phyloP scores from a whole-genome alignment of 2,888 invertebrate species.

The Tipula unca region DNA sequence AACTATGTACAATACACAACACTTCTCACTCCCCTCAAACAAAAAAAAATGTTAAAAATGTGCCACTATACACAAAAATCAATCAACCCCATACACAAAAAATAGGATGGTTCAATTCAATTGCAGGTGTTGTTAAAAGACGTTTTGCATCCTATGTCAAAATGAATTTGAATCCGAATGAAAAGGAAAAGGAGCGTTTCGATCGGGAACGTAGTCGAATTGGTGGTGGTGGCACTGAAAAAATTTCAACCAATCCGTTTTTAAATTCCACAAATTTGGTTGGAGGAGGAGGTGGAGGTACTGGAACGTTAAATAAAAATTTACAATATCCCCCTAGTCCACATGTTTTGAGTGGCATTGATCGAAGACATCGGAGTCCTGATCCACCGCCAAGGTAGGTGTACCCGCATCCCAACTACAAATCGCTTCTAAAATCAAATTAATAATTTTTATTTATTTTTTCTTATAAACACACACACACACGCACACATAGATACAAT shows the following conservation, averaged over 20 bases:
- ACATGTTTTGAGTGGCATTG: conserved; percentile 32
- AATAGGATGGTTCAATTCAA: conserved; percentile 55
- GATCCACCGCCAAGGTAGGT: conserved; percentile 49
- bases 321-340: conserved; percentile 30
- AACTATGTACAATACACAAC: conserved; percentile 15
- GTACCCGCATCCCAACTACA: neutral
- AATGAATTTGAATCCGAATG: conserved; percentile 56
- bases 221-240: neutral
- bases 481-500: conserved; percentile 33
- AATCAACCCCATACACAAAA: conserved; percentile 2
- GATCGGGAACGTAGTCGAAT: neutral
- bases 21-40: conserved; percentile 3
- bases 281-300: conserved; percentile 16
- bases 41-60: conserved; percentile 21
- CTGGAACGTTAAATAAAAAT: conserved; percentile 21
- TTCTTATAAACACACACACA: conserved; percentile 21
- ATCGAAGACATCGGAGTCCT: conserved; percentile 47
- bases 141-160: conserved; percentile 77
- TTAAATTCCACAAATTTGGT: conserved; percentile 21
- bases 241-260: conserved; percentile 23
- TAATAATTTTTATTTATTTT: conserved; percentile 20
- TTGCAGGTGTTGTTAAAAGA: conserved; percentile 64
- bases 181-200: conserved; percentile 22
- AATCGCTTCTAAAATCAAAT: neutral
- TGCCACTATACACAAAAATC: conserved; percentile 17